Base-by-base conservation (phyloP, 2,888 invertebrate species). In the Erpobdella octoculata region DNA sequence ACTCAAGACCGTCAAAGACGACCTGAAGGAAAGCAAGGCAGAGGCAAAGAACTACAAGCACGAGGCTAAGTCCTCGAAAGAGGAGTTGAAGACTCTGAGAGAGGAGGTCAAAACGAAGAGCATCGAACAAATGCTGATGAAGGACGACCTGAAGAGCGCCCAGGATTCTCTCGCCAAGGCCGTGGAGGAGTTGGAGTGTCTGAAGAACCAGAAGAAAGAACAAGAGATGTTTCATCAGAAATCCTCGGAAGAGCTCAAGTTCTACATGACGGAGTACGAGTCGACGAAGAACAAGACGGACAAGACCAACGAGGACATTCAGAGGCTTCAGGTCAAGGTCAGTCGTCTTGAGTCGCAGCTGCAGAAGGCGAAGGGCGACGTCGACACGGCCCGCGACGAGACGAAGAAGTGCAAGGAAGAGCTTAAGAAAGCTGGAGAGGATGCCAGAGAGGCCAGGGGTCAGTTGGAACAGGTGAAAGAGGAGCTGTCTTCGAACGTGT, bases 151-250 rank as follows among this genome's bases (percentile, higher is more conserved):
- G 31, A 65, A 66, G 59, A 67, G 25, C n/a, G 15, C 58, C 38
- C 59, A 67, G 28, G 71, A 73, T 38, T 70, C 70, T 31, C 68
- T 73, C 53, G 59, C 48, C 6, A 66, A 33, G n/a, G 48, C 66
- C 2, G 65, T 59, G 46, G 71, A 71, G 0, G 71, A 71, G 25
- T 38, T 71, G 21, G 71, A 73, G 36, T 31, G 37, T 25, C 33
- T 69, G 21, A 28, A 58, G 12, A n/a, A 58, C 21, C 58, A 69
- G n/a, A 38, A 35, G 18, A 35, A 31, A 33, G n/a, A 46, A 35
- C 21, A 28, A 46, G 53, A 53, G 28, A 21, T 53, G 21, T 53
- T 9, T 8, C 62, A 62, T 35, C n/a, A 62, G 35, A 62, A 35
- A 9, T 62, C 62, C 15, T 31, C 62, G 5, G 62, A 62, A 31